Percentiles rank a stretch among this genome's conserved stretches.
These are phyloP conservation scores for Rhysida immarginata DNA, from an alignment of 1,140 invertebrate species.

Conservation along the genomic window DNA sequence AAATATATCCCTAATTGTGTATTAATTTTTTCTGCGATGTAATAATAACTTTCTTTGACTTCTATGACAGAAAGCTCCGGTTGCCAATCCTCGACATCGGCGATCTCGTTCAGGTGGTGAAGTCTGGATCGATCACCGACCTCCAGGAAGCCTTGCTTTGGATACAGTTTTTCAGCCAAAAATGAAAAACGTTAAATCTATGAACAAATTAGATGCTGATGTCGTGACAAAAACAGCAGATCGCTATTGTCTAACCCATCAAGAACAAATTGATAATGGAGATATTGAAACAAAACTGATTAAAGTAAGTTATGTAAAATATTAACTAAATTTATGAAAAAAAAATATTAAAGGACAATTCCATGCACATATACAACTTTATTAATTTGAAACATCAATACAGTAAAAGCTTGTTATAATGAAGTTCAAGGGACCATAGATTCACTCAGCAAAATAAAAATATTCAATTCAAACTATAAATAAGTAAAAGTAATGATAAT, in stretches of 20 bases:
- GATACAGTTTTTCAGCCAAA: conserved; percentile 79
- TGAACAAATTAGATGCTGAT: conserved; percentile 61
- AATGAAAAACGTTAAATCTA: conserved; percentile 63
- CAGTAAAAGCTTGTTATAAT: too few species aligned
- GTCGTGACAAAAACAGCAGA: conserved; percentile 53
- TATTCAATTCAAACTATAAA: too few species aligned
- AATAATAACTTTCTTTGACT: too few species aligned
- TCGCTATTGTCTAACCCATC: conserved; percentile 81
- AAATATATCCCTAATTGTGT: too few species aligned
- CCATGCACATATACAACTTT: too few species aligned
- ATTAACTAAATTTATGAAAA: too few species aligned
- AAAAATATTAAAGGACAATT: too few species aligned
- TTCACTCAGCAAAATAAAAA: too few species aligned
- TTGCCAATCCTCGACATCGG: conserved; percentile 54
- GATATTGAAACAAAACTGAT: conserved; percentile 83
- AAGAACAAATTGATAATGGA: conserved; percentile 77
- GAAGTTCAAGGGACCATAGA: too few species aligned
- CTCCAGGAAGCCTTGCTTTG: conserved; percentile 44
- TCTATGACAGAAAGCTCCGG: conserved; percentile 31
- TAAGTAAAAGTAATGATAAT: too few species aligned
- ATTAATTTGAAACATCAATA: too few species aligned
- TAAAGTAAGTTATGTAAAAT: conserved; percentile 51
- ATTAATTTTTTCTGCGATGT: too few species aligned
- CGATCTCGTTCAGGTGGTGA: conserved; percentile 49
- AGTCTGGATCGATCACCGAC: conserved; percentile 80